A percentile compares a stretch with the other conserved stretches of the same genome.
These are phyloP conservation scores for Cladorhizidae sp. DNA, from an alignment of 37 sponge, comb jelly and placozoan species.

Conservation along the genomic window DNA sequence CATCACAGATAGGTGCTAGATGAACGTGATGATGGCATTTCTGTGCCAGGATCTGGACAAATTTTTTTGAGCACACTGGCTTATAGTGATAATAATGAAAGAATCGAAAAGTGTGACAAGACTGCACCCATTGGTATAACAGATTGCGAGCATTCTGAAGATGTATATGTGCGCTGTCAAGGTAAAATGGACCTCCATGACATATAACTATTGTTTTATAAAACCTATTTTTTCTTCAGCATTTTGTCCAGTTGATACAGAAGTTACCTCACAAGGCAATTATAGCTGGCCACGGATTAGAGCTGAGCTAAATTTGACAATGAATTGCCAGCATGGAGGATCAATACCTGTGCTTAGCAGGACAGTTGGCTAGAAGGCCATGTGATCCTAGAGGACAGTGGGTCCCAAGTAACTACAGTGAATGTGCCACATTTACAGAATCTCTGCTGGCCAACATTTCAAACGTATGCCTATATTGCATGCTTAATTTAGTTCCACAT, in stretches of 20 bases:
- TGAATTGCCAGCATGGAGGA: constrained; percentile 15
- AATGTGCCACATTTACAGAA: constrained; percentile 14
- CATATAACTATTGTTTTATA: no score
- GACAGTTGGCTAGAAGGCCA: constrained; percentile 1
- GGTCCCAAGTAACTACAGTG: neutral
- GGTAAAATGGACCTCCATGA: constrained; percentile 26
- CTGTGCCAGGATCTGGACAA: constrained; percentile 7
- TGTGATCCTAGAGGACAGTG: constrained; percentile 12
- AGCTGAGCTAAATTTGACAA: neutral
- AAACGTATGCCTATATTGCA: no score
- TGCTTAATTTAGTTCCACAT: no score
- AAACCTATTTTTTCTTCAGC: neutral
- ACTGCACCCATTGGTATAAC: constrained; percentile 7
- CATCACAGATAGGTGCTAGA: neutral
- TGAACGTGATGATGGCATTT: neutral
- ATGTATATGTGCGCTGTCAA: constrained; percentile 22
- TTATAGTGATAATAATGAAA: constrained; percentile 3
- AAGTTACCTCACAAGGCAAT: neutral
- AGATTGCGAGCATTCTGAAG: constrained; percentile 10
- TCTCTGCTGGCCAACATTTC: constrained; percentile 20
- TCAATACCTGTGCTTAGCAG: neutral
- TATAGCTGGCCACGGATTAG: constrained; percentile 4
- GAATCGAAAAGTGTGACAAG: neutral
- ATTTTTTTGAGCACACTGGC: constrained; percentile 22
- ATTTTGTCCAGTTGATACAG: neutral